These are phyloP conservation scores for Aplocera efformata DNA, from an alignment of 2,888 invertebrate species.

Conservation along the genomic window DNA sequence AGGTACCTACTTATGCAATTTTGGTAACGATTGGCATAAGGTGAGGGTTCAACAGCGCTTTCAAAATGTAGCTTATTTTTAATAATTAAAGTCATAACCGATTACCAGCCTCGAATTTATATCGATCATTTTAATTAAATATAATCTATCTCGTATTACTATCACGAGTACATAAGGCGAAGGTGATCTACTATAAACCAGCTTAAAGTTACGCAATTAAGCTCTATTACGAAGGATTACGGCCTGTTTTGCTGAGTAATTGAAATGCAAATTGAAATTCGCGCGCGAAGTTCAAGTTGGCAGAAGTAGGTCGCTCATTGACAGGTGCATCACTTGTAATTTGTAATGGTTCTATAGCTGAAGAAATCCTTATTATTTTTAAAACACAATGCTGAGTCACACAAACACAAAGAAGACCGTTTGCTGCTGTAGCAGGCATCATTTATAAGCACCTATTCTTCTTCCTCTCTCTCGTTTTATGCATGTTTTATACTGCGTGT, in stretches of 20 bases:
- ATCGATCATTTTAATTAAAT: slow-evolving; percentile 13
- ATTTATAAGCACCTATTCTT: too few relatives aligned
- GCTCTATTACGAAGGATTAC: slow-evolving; percentile 18
- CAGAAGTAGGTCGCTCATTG: slow-evolving; percentile 33
- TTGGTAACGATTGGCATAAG: too few relatives aligned
- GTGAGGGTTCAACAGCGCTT: too few relatives aligned
- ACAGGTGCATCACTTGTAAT: slow-evolving; percentile 37
- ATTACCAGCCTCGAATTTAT: background rate
- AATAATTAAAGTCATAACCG: slow-evolving; percentile 6
- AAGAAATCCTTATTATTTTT: background rate
- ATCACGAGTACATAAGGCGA: slow-evolving; percentile 22
- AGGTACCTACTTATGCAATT: too few relatives aligned
- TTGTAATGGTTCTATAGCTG: slow-evolving; percentile 11
- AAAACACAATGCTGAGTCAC: too few relatives aligned
- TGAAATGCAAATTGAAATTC: slow-evolving; percentile 18
- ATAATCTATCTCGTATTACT: slow-evolving; percentile 15
- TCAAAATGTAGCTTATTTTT: background rate
- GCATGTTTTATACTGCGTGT: too few relatives aligned
- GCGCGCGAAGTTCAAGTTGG: slow-evolving; percentile 17
- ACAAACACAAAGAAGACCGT: too few relatives aligned
- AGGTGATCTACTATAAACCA: slow-evolving; percentile 25
- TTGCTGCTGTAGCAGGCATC: too few relatives aligned
- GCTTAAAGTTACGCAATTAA: slow-evolving; percentile 11
- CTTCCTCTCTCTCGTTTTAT: too few relatives aligned
- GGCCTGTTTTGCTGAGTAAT: slow-evolving; percentile 21